phyloP scores from a whole-genome alignment of 2,797 vertebrate species.

The Tapera naevia region DNA sequence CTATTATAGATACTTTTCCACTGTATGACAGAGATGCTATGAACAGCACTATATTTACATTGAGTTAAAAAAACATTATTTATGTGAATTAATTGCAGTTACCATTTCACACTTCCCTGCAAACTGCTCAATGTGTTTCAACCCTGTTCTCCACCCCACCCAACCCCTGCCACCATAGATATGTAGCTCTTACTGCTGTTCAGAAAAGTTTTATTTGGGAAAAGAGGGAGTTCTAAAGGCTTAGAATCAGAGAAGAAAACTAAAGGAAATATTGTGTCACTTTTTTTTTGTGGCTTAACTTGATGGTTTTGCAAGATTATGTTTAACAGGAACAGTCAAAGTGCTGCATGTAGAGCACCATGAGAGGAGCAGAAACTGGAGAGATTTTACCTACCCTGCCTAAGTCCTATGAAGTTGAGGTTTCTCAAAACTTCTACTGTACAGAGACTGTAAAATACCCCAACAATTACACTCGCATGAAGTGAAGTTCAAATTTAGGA shows the following conservation, averaged over 20 bases:
- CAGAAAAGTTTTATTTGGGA: background rate
- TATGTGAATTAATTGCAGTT: background rate
- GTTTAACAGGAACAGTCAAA: rapidly evolving
- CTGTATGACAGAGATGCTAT: background rate
- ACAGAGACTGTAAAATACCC: background rate
- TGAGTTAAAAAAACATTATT: background rate
- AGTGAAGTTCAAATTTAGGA: background rate
- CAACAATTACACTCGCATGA: background rate
- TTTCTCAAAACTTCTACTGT: background rate
- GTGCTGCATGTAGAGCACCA: background rate
- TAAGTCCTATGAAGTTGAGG: background rate
- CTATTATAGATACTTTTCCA: background rate
- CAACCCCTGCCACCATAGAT: no score
- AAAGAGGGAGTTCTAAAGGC: background rate
- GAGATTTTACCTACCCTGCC: no score
- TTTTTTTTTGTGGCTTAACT: background rate
- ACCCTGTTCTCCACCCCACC: no score
- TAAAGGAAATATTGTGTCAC: background rate
- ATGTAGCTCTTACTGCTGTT: background rate
- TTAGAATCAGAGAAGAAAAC: background rate
- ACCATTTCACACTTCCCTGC: background rate
- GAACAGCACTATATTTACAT: background rate
- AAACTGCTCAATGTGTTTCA: background rate
- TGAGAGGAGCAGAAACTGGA: background rate
- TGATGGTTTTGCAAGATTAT: background rate